Percentiles rank a stretch among this genome's conserved stretches.
Conservation (phyloP, 2,797 vertebrate genomes). For the Anolis apletophallus region DNA sequence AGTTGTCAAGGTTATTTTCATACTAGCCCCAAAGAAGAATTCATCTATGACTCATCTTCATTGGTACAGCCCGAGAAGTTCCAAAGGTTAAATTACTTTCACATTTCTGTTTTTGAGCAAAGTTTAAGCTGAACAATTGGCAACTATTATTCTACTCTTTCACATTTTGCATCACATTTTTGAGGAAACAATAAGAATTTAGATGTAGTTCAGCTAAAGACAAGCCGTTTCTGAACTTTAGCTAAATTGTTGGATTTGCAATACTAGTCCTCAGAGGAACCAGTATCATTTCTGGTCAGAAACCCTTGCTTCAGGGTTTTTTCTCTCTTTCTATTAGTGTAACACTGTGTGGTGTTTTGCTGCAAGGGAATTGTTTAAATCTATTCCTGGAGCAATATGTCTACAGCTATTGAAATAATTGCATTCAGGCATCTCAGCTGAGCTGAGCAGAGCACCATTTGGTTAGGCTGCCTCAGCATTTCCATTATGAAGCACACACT, state of each 20-base stretch:
- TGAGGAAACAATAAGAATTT: background rate
- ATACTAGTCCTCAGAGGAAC: background rate
- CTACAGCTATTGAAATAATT: conserved; percentile 17
- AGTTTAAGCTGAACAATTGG: background rate
- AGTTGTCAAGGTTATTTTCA: conserved; percentile 31
- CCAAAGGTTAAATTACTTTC: conserved; percentile 1
- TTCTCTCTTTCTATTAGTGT: background rate
- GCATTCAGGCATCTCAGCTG: background rate
- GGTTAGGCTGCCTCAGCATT: conserved; percentile 40
- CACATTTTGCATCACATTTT: background rate
- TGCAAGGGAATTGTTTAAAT: background rate
- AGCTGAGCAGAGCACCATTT: conserved; percentile 24
- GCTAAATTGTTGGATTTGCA: conserved; percentile 8
- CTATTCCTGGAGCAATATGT: conserved; percentile 25
- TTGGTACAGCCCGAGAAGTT: background rate
- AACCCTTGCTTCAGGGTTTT: background rate
- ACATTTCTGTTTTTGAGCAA: conserved; percentile 11
- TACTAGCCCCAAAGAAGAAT: background rate
- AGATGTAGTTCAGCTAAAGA: background rate
- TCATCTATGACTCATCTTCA: conserved; percentile 17
- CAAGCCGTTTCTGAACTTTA: background rate
- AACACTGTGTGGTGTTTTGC: conserved; percentile 9
- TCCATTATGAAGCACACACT: conserved; percentile 16
- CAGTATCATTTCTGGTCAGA: conserved; percentile 8
- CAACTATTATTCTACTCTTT: background rate